Conservation (phyloP, 2,888 invertebrate genomes). For the Leptinotarsa tumamoca region DNA sequence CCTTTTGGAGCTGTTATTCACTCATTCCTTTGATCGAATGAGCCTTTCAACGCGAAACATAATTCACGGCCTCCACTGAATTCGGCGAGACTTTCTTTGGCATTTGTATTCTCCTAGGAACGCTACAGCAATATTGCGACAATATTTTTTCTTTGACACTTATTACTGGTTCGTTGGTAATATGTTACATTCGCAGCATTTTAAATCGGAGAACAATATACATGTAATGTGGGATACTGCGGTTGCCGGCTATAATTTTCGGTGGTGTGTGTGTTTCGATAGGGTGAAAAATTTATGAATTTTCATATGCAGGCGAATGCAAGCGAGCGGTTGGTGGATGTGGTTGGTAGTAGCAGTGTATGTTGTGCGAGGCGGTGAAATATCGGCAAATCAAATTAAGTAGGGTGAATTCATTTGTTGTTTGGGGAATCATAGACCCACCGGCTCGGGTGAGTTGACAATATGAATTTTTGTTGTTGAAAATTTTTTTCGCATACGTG, state of each 20-base stretch:
- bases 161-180: slow-evolving; percentile 35
- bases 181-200: slow-evolving; percentile 36
- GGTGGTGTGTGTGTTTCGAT: not conserved
- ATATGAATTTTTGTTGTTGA: too few species aligned
- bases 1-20: slow-evolving; percentile 5
- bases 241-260: slow-evolving; percentile 33
- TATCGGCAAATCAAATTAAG: too few species aligned
- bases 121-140: slow-evolving; percentile 40
- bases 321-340: not conserved
- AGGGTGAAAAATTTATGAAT: slow-evolving; percentile 15
- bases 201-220: slow-evolving; percentile 31
- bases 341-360: not conserved
- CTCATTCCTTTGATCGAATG: slow-evolving; percentile 12
- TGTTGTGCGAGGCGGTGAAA: not conserved
- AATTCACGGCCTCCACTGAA: slow-evolving; percentile 17
- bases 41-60: slow-evolving; percentile 3
- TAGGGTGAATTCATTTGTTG: too few species aligned
- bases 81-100: slow-evolving; percentile 18
- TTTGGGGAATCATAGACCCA: too few species aligned
- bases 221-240: slow-evolving; percentile 32
- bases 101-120: slow-evolving; percentile 29
- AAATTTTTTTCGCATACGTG: too few species aligned
- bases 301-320: slow-evolving; percentile 2
- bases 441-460: too few species aligned
- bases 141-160: slow-evolving; percentile 42